These are phyloP conservation scores for Cyrtodaria siliqua DNA, from an alignment of 2,888 invertebrate genomes.

Conservation along the genomic window DNA sequence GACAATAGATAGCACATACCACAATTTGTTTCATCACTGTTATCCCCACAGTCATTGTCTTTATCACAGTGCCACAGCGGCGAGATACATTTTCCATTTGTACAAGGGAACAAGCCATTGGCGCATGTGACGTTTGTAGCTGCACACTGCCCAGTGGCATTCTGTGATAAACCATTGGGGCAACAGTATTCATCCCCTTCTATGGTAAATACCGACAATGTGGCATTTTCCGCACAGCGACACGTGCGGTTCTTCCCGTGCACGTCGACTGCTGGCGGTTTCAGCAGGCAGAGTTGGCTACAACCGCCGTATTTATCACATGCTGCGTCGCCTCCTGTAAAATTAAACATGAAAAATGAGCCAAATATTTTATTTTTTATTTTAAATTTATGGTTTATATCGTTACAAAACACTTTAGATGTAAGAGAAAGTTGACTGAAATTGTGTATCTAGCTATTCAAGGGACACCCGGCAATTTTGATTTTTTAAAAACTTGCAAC, in stretches of 20 bases:
- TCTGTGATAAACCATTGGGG: slow-evolving; percentile 60
- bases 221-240: slow-evolving; percentile 92
- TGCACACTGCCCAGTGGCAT: slow-evolving; percentile 33
- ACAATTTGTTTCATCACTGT: slow-evolving; percentile 87
- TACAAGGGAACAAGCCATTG: slow-evolving; percentile 68
- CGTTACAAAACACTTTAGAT: too few species aligned
- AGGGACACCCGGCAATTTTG: too few species aligned
- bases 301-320: slow-evolving; percentile 88
- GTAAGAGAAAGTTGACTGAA: too few species aligned
- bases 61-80: slow-evolving; percentile 70
- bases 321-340: slow-evolving; percentile 87
- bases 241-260: slow-evolving; percentile 88
- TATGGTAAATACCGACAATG: slow-evolving; percentile 17
- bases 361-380: too few species aligned
- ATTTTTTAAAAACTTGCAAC: too few species aligned
- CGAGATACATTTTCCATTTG: slow-evolving; percentile 71
- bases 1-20: slow-evolving; percentile 29
- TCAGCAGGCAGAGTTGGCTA: slow-evolving; percentile 92
- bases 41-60: slow-evolving; percentile 86
- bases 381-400: too few species aligned
- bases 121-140: slow-evolving; percentile 5
- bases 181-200: slow-evolving; percentile 73
- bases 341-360: too few species aligned
- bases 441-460: too few species aligned
- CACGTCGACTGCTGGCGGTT: slow-evolving; percentile 87